A percentile compares a stretch with the other conserved stretches of the same genome.
These are phyloP conservation scores for Arizona elegans DNA, from an alignment of 2,113 vertebrate species.

Conservation along the genomic window DNA sequence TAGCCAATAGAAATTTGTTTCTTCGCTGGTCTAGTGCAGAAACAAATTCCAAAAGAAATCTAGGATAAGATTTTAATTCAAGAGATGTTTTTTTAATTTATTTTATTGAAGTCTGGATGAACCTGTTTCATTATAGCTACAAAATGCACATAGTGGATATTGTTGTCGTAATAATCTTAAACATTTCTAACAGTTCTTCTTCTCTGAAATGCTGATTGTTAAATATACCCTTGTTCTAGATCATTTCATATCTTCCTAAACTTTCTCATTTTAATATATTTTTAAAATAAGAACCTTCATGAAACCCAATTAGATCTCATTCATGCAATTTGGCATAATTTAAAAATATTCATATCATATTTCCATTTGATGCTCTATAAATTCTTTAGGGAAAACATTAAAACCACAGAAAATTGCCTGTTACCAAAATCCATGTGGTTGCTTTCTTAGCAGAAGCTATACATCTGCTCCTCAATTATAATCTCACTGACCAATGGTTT, in stretches of 20 bases:
- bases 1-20: not conserved
- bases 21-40: not conserved
- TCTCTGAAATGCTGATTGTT: not conserved
- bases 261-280: constrained; percentile 9
- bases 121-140: not conserved
- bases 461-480: constrained; percentile 46
- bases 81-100: not conserved
- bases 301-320: constrained; percentile 8
- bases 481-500: constrained; percentile 3
- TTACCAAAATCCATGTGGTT: constrained; percentile 58
- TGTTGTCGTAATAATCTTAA: not conserved
- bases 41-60: not conserved
- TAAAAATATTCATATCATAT: constrained; percentile 52
- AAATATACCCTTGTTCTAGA: not conserved
- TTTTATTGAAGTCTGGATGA: not conserved
- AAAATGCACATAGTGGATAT: not conserved
- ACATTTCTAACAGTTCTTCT: not conserved
- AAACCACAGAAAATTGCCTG: constrained; percentile 60
- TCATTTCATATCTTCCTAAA: not conserved
- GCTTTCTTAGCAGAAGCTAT: constrained; percentile 26
- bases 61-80: not conserved
- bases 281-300: constrained; percentile 19
- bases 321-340: not conserved
- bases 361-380: constrained; percentile 49
- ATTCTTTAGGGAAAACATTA: constrained; percentile 56